These are phyloP conservation scores for Garra rufa DNA, from an alignment of 2,113 vertebrate species.

Conservation along the genomic window DNA sequence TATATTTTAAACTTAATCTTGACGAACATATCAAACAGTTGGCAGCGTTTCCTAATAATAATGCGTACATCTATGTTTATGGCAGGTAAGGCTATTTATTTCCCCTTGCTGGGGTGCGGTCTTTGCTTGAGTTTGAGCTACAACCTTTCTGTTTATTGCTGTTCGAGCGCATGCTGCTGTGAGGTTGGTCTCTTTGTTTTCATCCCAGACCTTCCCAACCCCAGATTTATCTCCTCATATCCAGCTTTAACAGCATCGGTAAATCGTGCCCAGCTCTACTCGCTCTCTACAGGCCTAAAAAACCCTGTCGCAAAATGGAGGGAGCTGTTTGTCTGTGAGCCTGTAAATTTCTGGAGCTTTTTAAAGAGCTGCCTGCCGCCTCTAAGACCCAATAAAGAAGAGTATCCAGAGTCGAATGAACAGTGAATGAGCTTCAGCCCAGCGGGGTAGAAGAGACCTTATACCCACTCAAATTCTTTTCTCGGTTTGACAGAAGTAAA, in stretches of 20 bases:
- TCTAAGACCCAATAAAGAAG: constrained; percentile 41
- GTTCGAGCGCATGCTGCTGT: not conserved
- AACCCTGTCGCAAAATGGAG: constrained; percentile 33
- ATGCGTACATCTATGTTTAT: not conserved
- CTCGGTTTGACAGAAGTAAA: constrained; percentile 3
- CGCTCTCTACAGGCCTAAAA: constrained; percentile 10
- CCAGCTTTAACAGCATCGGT: constrained; percentile 48
- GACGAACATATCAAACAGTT: not conserved
- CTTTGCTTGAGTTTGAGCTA: constrained; percentile 24
- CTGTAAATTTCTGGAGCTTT: constrained; percentile 53
- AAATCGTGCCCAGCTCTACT: constrained; percentile 47
- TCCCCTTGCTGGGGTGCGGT: not conserved
- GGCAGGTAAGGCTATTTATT: constrained; percentile 23
- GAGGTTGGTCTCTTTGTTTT: constrained; percentile 33
- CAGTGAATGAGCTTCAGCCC: constrained; percentile 29
- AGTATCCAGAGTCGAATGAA: constrained; percentile 25
- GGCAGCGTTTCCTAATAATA: not conserved
- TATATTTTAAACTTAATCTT: not conserved
- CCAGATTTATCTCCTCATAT: constrained; percentile 59
- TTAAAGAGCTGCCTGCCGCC: constrained; percentile 50
- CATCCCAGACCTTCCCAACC: constrained; percentile 12
- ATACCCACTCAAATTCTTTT: constrained; percentile 23
- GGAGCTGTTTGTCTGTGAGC: constrained; percentile 8
- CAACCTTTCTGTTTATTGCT: constrained; percentile 47
- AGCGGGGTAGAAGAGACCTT: constrained; percentile 40